A percentile compares a stretch with the other conserved stretches of the same genome.
These are phyloP conservation scores for Xerus rutilus DNA, from an alignment of 2,797 vertebrate species.

Conservation along the genomic window DNA sequence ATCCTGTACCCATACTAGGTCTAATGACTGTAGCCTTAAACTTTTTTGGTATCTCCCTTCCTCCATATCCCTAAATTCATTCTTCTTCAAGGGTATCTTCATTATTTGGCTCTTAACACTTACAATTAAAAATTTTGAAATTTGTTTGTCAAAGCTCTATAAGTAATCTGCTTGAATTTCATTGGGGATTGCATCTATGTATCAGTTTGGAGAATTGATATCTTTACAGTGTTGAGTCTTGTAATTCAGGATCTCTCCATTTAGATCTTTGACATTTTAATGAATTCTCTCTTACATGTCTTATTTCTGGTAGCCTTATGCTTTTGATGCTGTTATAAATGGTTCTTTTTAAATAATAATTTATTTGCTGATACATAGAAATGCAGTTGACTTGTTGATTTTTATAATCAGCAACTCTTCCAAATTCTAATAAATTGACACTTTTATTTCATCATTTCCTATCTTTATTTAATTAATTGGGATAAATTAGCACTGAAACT, in stretches of 20 bases:
- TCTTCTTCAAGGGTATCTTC: background rate
- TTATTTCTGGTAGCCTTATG: slow-evolving; percentile 41
- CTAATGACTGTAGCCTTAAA: background rate
- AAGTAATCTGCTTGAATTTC: slow-evolving; percentile 32
- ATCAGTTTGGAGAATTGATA: slow-evolving; percentile 17
- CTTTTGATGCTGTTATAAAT: slow-evolving; percentile 51
- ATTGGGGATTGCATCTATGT: background rate
- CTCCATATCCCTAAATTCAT: background rate
- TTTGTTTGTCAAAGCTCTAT: slow-evolving; percentile 16
- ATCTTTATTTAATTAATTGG: background rate
- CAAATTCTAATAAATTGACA: slow-evolving; percentile 56
- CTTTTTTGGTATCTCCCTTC: slow-evolving; percentile 1
- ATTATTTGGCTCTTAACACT: slow-evolving; percentile 14
- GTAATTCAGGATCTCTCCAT: slow-evolving; percentile 32
- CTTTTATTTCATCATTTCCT: slow-evolving; percentile 26
- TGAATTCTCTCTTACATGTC: slow-evolving; percentile 36
- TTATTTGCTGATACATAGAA: slow-evolving; percentile 31
- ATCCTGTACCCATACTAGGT: background rate
- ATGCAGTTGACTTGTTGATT: background rate
- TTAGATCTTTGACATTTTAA: slow-evolving; percentile 41
- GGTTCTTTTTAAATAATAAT: slow-evolving; percentile 5
- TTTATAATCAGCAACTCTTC: slow-evolving; percentile 10
- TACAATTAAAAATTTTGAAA: background rate
- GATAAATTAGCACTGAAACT: slow-evolving; percentile 36
- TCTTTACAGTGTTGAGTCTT: slow-evolving; percentile 20